Base-by-base conservation (phyloP, 2,797 vertebrate genomes). In the Malurus splendens region DNA sequence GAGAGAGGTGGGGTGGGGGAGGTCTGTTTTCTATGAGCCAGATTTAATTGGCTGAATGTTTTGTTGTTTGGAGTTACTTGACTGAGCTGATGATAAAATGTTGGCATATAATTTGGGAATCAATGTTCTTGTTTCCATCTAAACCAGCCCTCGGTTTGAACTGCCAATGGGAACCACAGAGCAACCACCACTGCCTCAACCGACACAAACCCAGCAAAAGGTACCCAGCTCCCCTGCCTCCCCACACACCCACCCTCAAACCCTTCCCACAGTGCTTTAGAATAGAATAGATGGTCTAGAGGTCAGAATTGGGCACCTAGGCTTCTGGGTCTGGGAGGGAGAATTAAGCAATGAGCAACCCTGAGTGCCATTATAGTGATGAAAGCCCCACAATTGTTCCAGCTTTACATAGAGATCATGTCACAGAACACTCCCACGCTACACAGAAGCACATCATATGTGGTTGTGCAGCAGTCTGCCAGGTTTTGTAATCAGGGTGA, bases 121-220 rank as follows among this genome's bases (percentile, higher is more conserved):
- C 62, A 18, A 47, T 89, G 61, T 84, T 94, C 76, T 82, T 90
- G 81, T 89, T 62, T 89, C 44, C 68, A 7, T 94, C 47, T 64
- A 93, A 94, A 95, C 85, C 92, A 99, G 99, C 93, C 99, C 99
- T 89, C 98, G 99, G n/a, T 99, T 99, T 97, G 99, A 99, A 94
- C 96, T 99, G 93, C 99, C 99, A 8, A 99, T 99, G 99, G 99
- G 99, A 95, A 98, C 99, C 14, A 97, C 98, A 42, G 99, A 99
- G 92, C 99, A 99, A 94, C 99, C 99, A 73, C 98, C 99, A 60
- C 96, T 99, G 72, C 98, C 98, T n/a, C 98, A 98, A 65, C 99
- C 99, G 90, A 96, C 92, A 19, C 98, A 98, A 95, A 98, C 97
- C 79, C 98, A 98, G 70, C 95, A 98, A 94, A 99, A 99, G 98